phyloP scores from a whole-genome alignment of 2,797 vertebrate species.

The Babyrousa celebensis region DNA sequence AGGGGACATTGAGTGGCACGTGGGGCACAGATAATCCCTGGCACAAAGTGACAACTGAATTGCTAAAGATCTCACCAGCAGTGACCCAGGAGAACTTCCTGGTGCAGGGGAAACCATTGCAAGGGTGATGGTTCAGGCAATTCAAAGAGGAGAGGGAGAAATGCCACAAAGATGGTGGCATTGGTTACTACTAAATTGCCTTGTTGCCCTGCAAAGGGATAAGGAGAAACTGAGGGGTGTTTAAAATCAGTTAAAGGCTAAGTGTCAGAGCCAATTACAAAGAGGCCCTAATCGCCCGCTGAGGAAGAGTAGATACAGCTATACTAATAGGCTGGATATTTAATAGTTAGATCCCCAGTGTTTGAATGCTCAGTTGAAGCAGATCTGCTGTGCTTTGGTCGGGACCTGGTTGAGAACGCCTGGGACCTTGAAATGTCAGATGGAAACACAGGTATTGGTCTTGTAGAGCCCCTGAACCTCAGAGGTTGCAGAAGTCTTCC shows the following conservation, averaged over 20 bases:
- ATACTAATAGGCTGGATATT: neutral
- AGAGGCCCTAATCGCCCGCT: neutral
- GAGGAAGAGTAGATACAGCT: neutral
- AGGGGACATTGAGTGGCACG: neutral
- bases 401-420: neutral
- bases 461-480: neutral
- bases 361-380: neutral
- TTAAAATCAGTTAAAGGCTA: slow-evolving; percentile 19
- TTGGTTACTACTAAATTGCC: neutral
- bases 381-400: neutral
- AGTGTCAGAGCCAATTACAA: neutral
- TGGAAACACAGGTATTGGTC: neutral
- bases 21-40: neutral
- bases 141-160: neutral
- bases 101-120: neutral
- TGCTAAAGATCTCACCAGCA: neutral
- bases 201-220: neutral
- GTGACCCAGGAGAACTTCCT: neutral
- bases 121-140: neutral
- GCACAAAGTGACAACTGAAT: neutral
- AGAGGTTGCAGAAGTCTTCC: neutral
- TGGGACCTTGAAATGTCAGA: neutral
- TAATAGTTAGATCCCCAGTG: neutral
- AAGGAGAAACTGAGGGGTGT: neutral
- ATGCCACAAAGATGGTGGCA: neutral